Base-by-base conservation (phyloP, 2,888 invertebrate genomes). In the Andrena hattorfiana region DNA sequence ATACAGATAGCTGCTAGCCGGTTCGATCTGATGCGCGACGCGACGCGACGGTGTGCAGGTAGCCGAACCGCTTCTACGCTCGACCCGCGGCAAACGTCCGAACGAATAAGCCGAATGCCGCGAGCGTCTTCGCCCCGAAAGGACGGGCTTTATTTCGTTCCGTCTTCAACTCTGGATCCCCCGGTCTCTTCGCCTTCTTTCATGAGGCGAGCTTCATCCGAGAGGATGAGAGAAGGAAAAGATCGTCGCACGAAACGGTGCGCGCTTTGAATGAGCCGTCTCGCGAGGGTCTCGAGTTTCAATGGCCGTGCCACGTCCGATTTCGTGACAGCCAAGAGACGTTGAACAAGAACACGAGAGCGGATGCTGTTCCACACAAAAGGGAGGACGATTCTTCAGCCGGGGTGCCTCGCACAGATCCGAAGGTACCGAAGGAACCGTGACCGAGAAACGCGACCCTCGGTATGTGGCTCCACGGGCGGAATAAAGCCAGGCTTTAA, bases 261-360 rank as follows among this genome's bases (percentile, higher is more conserved):
- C 77, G 59, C 73, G 66, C 76, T 77, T 85, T 90, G 86, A 91
- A 91, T 91, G 87, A 89, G 71, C 85, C 84, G 84, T 87, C 89
- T 89, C 86, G 84, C 85, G 85, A 91, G 88, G 87, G 87, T 89
- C 87, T 91, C 90, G 87, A 90, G 91, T 90, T 91, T 91, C 91
- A 92, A 92, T 92, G 87, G 88, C 81, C 81, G 72, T 68, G 80
- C 80, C 80, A 81, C 88, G 89, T 82, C 86, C 87, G 86, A 87
- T 89, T 87, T 85, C 78, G 81, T 74, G 77, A 87, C 78, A 78
- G 69, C 66, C 71, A 69, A 71, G 77, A 83, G 63, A 70, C 72
- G 75, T 28, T 28, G 67, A 35, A 72, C 64, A 49, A 69, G 64
- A 56, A 68, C 35, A 63, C 6, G 60, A 63, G 49, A 71, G 16